Percentiles rank a stretch among this genome's conserved stretches.
Conservation (phyloP, 1,140 invertebrate species). For the Doryteuthis pealeii region DNA sequence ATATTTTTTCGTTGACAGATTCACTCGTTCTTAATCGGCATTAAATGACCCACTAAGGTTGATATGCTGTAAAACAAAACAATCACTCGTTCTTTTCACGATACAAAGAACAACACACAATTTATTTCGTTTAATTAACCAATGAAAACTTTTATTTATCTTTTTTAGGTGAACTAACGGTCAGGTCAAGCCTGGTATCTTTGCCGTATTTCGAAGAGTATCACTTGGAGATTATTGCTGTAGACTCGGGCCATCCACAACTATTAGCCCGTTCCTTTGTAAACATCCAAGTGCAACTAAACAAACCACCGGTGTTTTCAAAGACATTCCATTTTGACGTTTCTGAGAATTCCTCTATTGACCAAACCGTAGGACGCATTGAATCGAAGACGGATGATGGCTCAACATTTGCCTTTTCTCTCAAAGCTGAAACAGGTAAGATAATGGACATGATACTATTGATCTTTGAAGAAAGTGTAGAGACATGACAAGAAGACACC, state of each 20-base stretch:
- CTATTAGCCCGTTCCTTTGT: neutral
- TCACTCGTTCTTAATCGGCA: too few relatives aligned
- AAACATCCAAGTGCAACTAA: slow-evolving; percentile 15
- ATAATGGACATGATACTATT: neutral
- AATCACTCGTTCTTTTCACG: too few relatives aligned
- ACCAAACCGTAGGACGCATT: slow-evolving; percentile 9
- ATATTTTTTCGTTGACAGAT: too few relatives aligned
- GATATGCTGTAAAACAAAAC: too few relatives aligned
- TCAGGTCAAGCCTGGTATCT: too few relatives aligned
- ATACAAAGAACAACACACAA: too few relatives aligned
- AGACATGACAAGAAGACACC: neutral
- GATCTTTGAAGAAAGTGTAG: slow-evolving; percentile 1
- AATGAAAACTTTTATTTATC: too few relatives aligned
- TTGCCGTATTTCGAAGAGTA: slow-evolving; percentile 5
- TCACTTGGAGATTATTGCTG: slow-evolving; percentile 7
- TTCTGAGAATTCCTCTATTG: neutral
- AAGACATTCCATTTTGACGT: neutral
- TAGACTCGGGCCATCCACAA: slow-evolving; percentile 16
- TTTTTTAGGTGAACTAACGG: too few relatives aligned
- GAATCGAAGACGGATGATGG: neutral
- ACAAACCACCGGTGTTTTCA: slow-evolving; percentile 12
- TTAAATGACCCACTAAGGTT: too few relatives aligned
- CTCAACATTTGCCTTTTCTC: neutral
- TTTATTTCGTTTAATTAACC: too few relatives aligned
- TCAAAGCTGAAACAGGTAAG: neutral